Base-by-base conservation (phyloP, 92 coral and sea anemone genomes). In the Zoanthus sociatus region DNA sequence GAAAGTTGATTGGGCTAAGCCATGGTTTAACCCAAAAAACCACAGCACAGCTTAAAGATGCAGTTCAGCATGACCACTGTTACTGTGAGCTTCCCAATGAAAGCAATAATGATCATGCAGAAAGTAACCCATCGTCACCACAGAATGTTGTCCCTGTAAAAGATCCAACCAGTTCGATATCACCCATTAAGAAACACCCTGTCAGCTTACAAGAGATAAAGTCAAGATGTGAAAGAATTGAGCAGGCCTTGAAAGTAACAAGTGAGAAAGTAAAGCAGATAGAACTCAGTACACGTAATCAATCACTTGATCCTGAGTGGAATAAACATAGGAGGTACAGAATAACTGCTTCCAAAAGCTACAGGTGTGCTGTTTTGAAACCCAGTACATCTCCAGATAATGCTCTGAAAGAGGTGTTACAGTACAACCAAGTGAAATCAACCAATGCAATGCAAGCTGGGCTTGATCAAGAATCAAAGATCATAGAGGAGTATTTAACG, bases 311-410 rank as follows among this genome's bases (percentile, higher is more conserved):
- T 63, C 60, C 53, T 32, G 76, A 78, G 48, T 87, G 90, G 90
- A 20, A 75, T 77, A 16, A 64, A 47, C 78, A 63, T 32, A 77
- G 90, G 71, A 87, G 56, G 68, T 63, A 83, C 47, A 64, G 92
- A 33, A 89, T 86, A 53, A 86, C 92, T 64, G 92, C 92, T 46
- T 89, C 92, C 9, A 84, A 86, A 18, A 55, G 84, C 76, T 78
- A 89, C 78, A 17, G 92, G 10, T 58, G 84, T 77, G 92, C 92
- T 55, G 83, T 89, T 16, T 58, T 89, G 37, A 89, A 71, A 63
- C 55, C 37, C 32, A 73, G 87, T 45, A 89, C 87, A 64, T 86
- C 92, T n/a, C 90, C 90, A 5, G 70, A 83, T 55, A 89, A 89
- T 21, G 90, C 92, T 8, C 10, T 89, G 45, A 21, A 76, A 32